These are phyloP conservation scores for Hoplostethus mediterraneus DNA, from an alignment of 2,797 vertebrate genomes.

Conservation along the genomic window DNA sequence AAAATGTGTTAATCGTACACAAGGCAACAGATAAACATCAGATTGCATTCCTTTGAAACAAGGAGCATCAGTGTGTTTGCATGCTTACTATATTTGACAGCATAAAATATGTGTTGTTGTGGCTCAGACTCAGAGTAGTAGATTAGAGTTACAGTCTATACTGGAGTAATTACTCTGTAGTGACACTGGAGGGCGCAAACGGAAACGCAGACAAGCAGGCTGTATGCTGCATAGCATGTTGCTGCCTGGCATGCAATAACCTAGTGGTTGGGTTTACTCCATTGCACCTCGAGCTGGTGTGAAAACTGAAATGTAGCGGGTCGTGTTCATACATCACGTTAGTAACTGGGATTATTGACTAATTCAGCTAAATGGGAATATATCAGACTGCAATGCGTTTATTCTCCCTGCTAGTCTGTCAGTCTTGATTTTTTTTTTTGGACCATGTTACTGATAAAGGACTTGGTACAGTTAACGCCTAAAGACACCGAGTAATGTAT, in stretches of 20 bases:
- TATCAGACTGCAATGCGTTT: too few relatives aligned
- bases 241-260: slow-evolving; percentile 57
- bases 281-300: slow-evolving; percentile 56
- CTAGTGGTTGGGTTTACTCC: slow-evolving; percentile 41
- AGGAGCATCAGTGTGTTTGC: background rate
- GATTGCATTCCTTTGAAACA: too few relatives aligned
- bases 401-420: background rate
- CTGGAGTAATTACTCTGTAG: slow-evolving; percentile 36
- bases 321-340: too few relatives aligned
- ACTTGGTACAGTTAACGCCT: background rate
- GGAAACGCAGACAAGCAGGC: slow-evolving; percentile 40
- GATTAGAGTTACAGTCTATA: background rate
- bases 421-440: background rate
- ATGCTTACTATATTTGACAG: slow-evolving; percentile 26
- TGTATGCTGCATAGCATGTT: slow-evolving; percentile 65
- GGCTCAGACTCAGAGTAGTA: too few relatives aligned
- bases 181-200: slow-evolving; percentile 76
- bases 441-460: too few relatives aligned
- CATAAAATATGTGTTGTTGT: background rate
- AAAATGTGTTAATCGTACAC: background rate
- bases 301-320: slow-evolving; percentile 3
- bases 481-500: background rate
- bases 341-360: too few relatives aligned
- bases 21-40: too few relatives aligned
- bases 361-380: too few relatives aligned